Conservation (phyloP, 1,140 invertebrate genomes). For the Theocolax elegans region DNA sequence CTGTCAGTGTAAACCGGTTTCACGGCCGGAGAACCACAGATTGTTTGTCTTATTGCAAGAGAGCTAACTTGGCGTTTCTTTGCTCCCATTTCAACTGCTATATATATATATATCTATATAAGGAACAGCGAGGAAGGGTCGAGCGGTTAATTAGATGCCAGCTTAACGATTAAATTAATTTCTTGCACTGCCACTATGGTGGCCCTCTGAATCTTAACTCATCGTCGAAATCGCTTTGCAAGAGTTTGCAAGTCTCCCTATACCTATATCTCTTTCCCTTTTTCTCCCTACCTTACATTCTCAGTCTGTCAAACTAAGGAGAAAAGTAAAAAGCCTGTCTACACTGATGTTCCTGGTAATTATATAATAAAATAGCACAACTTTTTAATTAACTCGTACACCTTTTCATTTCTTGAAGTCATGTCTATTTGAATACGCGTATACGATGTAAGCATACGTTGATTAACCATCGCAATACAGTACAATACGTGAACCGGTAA, state of each 20-base stretch:
- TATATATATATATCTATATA: too few species aligned
- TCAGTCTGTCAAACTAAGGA: too few species aligned
- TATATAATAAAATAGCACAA: too few species aligned
- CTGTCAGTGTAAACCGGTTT: conserved; percentile 16
- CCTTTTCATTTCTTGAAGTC: too few species aligned
- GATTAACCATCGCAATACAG: too few species aligned
- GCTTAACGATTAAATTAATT: conserved; percentile 43
- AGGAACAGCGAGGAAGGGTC: not conserved
- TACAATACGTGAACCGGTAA: too few species aligned
- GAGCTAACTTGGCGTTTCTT: not conserved
- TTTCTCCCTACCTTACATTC: too few species aligned
- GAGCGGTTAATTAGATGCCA: conserved; percentile 39
- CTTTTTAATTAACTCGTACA: too few species aligned
- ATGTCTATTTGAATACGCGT: too few species aligned
- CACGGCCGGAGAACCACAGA: not conserved
- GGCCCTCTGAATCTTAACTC: not conserved
- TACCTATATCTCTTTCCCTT: not conserved
- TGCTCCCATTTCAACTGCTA: not conserved
- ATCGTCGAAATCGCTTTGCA: not conserved
- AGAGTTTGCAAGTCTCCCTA: not conserved
- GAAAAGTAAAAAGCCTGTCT: too few species aligned
- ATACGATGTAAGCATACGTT: too few species aligned
- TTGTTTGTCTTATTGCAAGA: conserved; percentile 23
- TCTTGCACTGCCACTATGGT: conserved; percentile 31
- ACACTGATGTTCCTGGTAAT: too few species aligned